Conservation (phyloP, 2,888 invertebrate genomes). For the Agrochola macilenta region DNA sequence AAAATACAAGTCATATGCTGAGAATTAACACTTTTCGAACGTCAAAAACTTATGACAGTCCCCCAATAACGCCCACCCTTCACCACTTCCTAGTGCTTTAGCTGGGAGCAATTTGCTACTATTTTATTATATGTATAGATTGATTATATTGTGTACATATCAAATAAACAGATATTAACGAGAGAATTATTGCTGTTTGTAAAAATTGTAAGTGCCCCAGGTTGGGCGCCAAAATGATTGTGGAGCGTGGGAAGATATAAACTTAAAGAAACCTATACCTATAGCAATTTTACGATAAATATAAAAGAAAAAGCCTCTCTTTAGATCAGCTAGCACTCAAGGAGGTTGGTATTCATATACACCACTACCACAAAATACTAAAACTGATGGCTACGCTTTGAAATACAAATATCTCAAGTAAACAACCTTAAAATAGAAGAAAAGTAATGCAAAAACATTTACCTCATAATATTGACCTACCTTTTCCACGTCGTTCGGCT, state of each 20-base stretch:
- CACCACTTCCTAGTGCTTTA: too few species aligned
- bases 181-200: not conserved
- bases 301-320: not conserved
- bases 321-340: too few species aligned
- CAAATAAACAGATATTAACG: not conserved
- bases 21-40: too few species aligned
- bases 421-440: not conserved
- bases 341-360: too few species aligned
- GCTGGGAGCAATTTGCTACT: too few species aligned
- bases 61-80: too few species aligned
- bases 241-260: not conserved
- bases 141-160: not conserved
- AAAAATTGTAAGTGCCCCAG: not conserved
- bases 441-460: not conserved
- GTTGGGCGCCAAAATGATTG: not conserved
- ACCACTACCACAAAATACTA: not conserved
- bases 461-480: slow-evolving; percentile 30
- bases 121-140: too few species aligned
- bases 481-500: slow-evolving; percentile 27
- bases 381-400: too few species aligned
- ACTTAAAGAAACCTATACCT: not conserved
- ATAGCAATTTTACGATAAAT: not conserved
- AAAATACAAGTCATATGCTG: too few species aligned
- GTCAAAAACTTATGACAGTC: too few species aligned
- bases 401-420: not conserved